These are phyloP conservation scores for Conomelus anceps DNA, from an alignment of 2,888 invertebrate species.

Conservation along the genomic window DNA sequence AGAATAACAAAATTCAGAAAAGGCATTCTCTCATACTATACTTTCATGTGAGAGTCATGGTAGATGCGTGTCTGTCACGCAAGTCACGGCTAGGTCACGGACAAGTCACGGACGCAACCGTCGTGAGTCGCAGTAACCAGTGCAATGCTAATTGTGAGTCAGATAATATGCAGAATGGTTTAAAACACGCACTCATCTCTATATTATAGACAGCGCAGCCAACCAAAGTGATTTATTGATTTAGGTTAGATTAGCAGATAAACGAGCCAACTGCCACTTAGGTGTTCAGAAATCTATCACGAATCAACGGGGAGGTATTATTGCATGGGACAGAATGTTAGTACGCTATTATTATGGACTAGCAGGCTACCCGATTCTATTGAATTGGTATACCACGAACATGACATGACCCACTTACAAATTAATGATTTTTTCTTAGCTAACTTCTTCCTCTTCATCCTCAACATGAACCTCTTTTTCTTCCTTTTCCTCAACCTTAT, in stretches of 20 bases:
- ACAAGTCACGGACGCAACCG: neutral
- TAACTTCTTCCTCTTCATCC: no score
- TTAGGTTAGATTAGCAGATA: neutral
- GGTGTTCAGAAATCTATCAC: neutral
- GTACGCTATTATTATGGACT: no score
- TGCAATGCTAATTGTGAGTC: neutral
- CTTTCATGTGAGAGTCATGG: neutral
- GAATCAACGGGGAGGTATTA: neutral
- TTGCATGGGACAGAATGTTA: neutral
- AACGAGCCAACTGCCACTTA: neutral
- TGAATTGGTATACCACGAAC: no score
- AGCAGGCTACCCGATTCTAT: no score
- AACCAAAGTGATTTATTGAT: neutral
- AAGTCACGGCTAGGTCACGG: neutral
- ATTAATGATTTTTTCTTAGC: no score
- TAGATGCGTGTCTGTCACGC: neutral
- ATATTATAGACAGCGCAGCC: neutral
- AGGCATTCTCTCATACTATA: neutral
- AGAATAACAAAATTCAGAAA: neutral
- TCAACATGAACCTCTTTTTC: no score
- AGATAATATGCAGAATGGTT: no score
- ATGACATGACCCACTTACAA: no score
- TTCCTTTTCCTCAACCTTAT: no score
- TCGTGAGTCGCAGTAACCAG: no score
- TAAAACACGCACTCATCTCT: neutral